A percentile compares a stretch with the other conserved stretches of the same genome.
Evolutionary conservation across 2,113 vertebrate genomes (phyloP).

Genomic region (Oncorhynchus gorbuscha): DNA sequence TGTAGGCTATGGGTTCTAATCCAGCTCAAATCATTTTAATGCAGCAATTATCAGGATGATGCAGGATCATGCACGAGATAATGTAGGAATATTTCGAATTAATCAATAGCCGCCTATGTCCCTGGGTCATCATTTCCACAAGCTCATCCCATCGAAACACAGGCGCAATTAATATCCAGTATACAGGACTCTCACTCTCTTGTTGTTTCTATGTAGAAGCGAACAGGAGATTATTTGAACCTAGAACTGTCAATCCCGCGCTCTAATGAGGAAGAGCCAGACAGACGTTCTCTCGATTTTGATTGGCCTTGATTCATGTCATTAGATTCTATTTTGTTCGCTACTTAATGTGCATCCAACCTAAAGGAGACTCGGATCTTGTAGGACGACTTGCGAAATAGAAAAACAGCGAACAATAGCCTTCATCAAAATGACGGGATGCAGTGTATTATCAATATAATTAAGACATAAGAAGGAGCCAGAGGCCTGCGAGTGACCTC

Average conservation of each 20-base stretch:
- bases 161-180: constrained; percentile 54
- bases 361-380: constrained; percentile 18
- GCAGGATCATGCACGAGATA: neutral
- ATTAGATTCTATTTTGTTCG: constrained; percentile 53
- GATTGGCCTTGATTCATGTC: constrained; percentile 34
- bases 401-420: constrained; percentile 8
- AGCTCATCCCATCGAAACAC: constrained; percentile 60
- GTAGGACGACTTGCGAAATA: neutral
- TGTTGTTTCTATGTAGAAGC: constrained; percentile 10
- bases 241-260: constrained; percentile 61
- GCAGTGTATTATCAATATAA: constrained; percentile 47
- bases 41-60: constrained; percentile 30
- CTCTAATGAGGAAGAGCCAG: constrained; percentile 64
- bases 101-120: constrained; percentile 43
- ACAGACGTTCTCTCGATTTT: constrained; percentile 18
- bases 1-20: neutral
- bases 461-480: constrained; percentile 24
- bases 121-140: constrained; percentile 60
- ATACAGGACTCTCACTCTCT: constrained; percentile 7
- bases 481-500: constrained; percentile 11
- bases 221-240: constrained; percentile 43
- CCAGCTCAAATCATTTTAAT: constrained; percentile 5
- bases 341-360: constrained; percentile 46
- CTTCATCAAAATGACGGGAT: constrained; percentile 12
- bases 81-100: constrained; percentile 18